Percentiles rank a stretch among this genome's conserved stretches.
Conservation (phyloP, 1,140 invertebrate species). For the Heterodera carotae region DNA sequence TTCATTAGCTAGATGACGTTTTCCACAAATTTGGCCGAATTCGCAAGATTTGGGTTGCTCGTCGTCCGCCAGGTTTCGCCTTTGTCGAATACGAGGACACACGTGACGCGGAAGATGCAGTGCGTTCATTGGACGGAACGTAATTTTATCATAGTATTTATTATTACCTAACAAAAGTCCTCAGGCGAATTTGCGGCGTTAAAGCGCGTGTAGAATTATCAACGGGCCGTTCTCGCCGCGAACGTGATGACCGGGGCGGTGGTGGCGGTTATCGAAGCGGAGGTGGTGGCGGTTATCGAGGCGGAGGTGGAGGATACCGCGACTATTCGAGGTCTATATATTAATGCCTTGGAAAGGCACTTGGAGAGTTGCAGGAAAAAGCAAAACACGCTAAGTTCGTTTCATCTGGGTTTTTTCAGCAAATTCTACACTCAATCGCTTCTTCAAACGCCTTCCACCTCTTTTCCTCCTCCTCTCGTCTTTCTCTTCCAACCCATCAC, state of each 20-base stretch:
- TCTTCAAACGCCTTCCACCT: conserved; percentile 36
- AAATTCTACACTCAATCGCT: conserved; percentile 24
- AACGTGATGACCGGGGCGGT: conserved; percentile 42
- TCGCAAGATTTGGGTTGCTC: conserved; percentile 89
- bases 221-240: conserved; percentile 50
- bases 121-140: conserved; percentile 84
- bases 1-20: conserved; percentile 78
- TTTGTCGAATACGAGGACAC: conserved; percentile 94
- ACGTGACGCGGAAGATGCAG: conserved; percentile 89
- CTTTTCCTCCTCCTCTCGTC: neutral
- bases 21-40: conserved; percentile 91
- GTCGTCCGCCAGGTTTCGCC: conserved; percentile 89
- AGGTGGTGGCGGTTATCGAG: conserved; percentile 22
- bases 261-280: conserved; percentile 48
- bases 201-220: conserved; percentile 62
- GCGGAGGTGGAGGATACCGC: conserved; percentile 35
- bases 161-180: conserved; percentile 25
- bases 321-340: conserved; percentile 5
- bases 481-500: neutral
- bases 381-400: neutral
- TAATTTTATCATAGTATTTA: conserved; percentile 29
- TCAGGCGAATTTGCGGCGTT: conserved; percentile 64
- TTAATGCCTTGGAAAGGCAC: too few relatives aligned
- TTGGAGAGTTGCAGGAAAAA: too few relatives aligned
- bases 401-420: conserved; percentile 25